These are phyloP conservation scores for Dryobates pubescens DNA, from an alignment of 2,797 vertebrate species.

Conservation along the genomic window DNA sequence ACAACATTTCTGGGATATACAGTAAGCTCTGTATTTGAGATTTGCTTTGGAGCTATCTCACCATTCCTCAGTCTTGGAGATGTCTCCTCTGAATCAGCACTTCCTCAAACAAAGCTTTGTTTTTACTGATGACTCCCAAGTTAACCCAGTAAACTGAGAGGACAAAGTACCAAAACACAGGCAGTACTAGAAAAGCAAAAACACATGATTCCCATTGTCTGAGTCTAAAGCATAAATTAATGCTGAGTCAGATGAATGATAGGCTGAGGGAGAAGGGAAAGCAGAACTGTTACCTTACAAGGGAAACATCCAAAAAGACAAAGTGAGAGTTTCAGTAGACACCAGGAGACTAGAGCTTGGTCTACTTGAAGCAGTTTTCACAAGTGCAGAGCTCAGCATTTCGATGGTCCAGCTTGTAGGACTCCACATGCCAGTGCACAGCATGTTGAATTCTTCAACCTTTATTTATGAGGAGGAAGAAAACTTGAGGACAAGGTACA, in stretches of 20 bases:
- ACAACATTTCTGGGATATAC: not conserved
- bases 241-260: not conserved
- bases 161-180: slow-evolving; percentile 4
- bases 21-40: not conserved
- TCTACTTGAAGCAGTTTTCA: not conserved
- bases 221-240: not conserved
- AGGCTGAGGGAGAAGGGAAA: not conserved
- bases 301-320: not conserved
- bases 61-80: not conserved
- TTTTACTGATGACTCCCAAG: not conserved
- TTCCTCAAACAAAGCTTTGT: not conserved
- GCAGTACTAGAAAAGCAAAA: not conserved
- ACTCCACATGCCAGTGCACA: not conserved
- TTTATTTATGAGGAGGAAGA: not conserved
- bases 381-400: not conserved
- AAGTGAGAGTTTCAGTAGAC: not conserved
- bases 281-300: slow-evolving; percentile 8
- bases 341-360: not conserved
- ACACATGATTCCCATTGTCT: not conserved
- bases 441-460: not conserved
- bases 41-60: not conserved
- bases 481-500: not conserved
- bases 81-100: not conserved
- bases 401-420: fast-evolving
- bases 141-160: not conserved